A percentile compares a stretch with the other conserved stretches of the same genome.
Evolutionary conservation across 2,888 invertebrate genomes (phyloP).

Genomic region (Pheosia gnoma): DNA sequence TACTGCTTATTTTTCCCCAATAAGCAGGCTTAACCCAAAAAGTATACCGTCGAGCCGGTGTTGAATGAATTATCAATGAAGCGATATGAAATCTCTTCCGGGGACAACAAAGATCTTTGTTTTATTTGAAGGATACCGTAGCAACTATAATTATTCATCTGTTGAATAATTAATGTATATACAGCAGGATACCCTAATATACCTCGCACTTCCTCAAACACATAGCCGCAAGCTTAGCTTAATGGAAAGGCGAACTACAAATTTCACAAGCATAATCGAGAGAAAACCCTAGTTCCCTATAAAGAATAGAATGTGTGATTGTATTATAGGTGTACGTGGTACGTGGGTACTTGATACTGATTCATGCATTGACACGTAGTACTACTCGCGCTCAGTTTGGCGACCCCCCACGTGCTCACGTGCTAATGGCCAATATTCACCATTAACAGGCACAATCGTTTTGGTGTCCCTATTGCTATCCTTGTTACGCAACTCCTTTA

Average conservation of each 20-base stretch:
- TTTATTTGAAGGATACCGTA: neutral
- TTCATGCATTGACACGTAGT: constrained; percentile 37
- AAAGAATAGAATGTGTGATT: constrained; percentile 25
- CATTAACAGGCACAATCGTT: constrained; percentile 53
- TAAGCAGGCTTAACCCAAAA: neutral
- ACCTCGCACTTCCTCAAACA: too few relatives aligned
- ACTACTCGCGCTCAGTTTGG: constrained; percentile 49
- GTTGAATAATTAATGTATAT: neutral
- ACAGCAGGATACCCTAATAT: too few relatives aligned
- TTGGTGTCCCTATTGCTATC: constrained; percentile 49
- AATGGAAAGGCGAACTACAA: too few relatives aligned
- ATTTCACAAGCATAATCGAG: neutral
- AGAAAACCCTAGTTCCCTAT: neutral
- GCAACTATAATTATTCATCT: neutral
- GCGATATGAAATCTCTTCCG: constrained; percentile 3
- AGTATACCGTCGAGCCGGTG: neutral
- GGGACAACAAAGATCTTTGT: neutral
- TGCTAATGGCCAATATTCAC: constrained; percentile 74
- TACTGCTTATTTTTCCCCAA: neutral
- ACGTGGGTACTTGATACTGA: constrained; percentile 32
- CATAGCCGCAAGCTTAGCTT: too few relatives aligned
- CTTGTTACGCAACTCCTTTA: constrained; percentile 61
- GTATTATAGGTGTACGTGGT: constrained; percentile 37
- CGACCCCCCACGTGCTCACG: constrained; percentile 75
- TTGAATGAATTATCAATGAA: constrained; percentile 7